phyloP scores from a whole-genome alignment of 2,797 vertebrate genomes.

The Eleutherodactylus coqui region DNA sequence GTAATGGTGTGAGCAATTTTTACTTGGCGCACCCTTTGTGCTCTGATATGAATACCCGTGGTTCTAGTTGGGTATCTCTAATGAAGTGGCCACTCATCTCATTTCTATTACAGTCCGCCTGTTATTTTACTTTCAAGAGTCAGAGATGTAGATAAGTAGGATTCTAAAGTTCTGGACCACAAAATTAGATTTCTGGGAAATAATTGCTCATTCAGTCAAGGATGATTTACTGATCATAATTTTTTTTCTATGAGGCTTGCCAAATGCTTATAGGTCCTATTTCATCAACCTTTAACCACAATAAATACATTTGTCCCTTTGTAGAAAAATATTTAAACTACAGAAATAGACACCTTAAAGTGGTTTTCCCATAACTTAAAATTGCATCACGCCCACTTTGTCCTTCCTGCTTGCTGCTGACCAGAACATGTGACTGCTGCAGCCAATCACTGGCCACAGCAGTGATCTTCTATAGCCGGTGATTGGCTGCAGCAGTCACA shows the following conservation, averaged over 20 bases:
- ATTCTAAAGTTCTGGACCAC: constrained; percentile 41
- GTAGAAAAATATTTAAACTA: background rate
- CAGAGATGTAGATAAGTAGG: constrained; percentile 14
- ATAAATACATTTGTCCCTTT: background rate
- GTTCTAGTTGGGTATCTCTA: too few species aligned
- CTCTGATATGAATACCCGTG: too few species aligned
- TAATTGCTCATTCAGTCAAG: constrained; percentile 8
- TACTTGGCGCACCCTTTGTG: too few species aligned
- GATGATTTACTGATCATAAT: constrained; percentile 32
- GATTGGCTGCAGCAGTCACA: too few species aligned
- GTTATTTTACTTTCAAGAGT: constrained; percentile 29
- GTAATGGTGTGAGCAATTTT: too few species aligned
- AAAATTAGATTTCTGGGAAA: constrained; percentile 26
- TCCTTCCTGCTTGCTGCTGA: too few species aligned
- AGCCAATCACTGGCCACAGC: too few species aligned
- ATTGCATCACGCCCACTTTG: too few species aligned
- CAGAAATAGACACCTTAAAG: background rate
- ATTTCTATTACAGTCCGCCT: constrained; percentile 3
- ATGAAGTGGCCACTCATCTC: too few species aligned
- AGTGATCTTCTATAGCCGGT: too few species aligned
- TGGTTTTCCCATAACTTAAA: too few species aligned
- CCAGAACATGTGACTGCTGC: too few species aligned
- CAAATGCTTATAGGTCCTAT: background rate
- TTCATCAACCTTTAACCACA: background rate
- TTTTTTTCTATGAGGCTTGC: background rate